Evolutionary conservation across 2,888 invertebrate species (phyloP).

Genomic region (Altica lythri): DNA sequence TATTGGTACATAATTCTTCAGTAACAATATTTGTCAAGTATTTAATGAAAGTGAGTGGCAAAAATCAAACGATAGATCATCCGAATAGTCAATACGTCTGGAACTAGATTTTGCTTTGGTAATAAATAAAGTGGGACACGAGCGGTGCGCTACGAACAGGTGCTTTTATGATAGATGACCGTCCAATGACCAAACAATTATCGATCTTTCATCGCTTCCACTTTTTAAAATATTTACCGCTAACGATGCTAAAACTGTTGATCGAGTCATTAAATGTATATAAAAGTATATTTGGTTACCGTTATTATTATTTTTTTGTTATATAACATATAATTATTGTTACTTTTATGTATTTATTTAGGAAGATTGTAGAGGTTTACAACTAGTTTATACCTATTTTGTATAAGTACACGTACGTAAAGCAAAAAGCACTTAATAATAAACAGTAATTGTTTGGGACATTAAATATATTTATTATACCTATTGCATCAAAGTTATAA

Average conservation of each 20-base stretch:
- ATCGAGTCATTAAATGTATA: slow-evolving; percentile 26
- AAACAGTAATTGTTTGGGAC: no score
- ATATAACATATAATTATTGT: not conserved
- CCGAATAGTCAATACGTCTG: slow-evolving; percentile 55
- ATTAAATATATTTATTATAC: no score
- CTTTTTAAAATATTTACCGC: slow-evolving; percentile 27
- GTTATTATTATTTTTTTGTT: not conserved
- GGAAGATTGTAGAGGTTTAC: no score
- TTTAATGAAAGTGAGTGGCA: slow-evolving; percentile 52
- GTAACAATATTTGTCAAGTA: slow-evolving; percentile 56
- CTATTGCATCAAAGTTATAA: no score
- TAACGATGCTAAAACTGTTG: slow-evolving; percentile 29
- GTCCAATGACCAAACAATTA: slow-evolving; percentile 53
- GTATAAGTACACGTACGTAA: no score
- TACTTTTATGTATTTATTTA: no score
- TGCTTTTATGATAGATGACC: slow-evolving; percentile 56
- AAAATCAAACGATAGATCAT: slow-evolving; percentile 56
- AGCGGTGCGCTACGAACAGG: slow-evolving; percentile 46
- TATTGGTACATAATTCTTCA: slow-evolving; percentile 57
- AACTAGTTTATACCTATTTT: no score
- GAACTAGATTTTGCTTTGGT: slow-evolving; percentile 49
- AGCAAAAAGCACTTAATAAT: no score
- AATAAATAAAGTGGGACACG: slow-evolving; percentile 49
- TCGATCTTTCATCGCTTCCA: slow-evolving; percentile 48
- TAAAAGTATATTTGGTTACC: slow-evolving; percentile 1